Evolutionary conservation across 2,888 invertebrate species (phyloP), one percentile per base, ranked within the genome.

Genomic region (Pammene aurita): DNA sequence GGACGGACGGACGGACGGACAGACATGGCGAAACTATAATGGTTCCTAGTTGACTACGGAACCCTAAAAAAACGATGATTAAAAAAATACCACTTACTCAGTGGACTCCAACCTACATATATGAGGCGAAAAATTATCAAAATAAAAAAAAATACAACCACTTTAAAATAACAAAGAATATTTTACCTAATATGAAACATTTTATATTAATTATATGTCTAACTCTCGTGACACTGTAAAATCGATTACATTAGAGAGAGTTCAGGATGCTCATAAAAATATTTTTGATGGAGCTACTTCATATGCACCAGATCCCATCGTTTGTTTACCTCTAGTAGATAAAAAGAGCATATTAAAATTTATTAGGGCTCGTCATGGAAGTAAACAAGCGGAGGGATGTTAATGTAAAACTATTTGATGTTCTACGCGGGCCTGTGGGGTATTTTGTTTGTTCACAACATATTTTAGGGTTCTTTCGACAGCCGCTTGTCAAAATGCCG

Each of bases 331-430:
- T 72, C 70, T 50, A 66, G 72, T 74, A 82, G 76, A 86, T 83
- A 85, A 86, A 85, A 86, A 78, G 77, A 76, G 74, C 77, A 77
- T 81, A 86, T 86, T 84, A 86, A 85, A 85, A 84, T 87, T 79
- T 86, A 86, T 84, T 80, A 81, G 75, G 78, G 81, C 80, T 80
- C 79, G 76, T 78, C 75, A 74, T 76, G 72, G 72, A 75, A 75
- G 72, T 80, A 84, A 80, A 84, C 81, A 86, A 77, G 81, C 75
- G 73, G 73, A 78, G 80, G 82, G 82, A 85, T 84, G 86, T 84
- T 86, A 87, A 86, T 85, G 83, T 83, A 78, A 80, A 82, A 85
- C 84, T 89, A 88, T 90, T 89, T 89, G 89, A 89, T 90, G 84
- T 87, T 77, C 72, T 78, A 75, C 73, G 74, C 65, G 71, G 67